A percentile compares a stretch with the other conserved stretches of the same genome.
phyloP scores from a whole-genome alignment of 2,797 vertebrate species.

The Zenarchopterus dispar region DNA sequence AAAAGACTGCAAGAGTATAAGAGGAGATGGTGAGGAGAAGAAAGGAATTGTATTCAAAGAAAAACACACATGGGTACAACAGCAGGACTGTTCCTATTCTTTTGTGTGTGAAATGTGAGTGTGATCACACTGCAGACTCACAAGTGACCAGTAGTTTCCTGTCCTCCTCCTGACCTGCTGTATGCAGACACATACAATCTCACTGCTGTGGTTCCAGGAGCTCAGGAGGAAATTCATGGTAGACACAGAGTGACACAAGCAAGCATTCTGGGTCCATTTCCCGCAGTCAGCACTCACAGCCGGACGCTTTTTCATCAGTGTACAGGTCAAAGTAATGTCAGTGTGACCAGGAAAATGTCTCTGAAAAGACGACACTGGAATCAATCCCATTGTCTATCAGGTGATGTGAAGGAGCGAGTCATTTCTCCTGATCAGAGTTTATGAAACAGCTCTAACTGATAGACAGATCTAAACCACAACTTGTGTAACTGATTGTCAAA shows the following conservation, averaged over 20 bases:
- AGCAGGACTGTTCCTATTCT: neutral
- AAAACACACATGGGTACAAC: conserved; percentile 10
- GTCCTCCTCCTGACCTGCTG: conserved; percentile 73
- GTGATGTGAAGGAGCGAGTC: conserved; percentile 36
- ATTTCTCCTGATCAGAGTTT: conserved; percentile 53
- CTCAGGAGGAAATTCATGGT: conserved; percentile 47
- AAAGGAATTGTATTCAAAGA: conserved; percentile 1
- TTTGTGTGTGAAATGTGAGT: conserved; percentile 11
- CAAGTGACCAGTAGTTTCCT: conserved; percentile 67
- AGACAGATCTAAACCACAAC: conserved; percentile 11
- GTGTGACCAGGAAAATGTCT: conserved; percentile 23
- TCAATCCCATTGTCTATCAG: conserved; percentile 45
- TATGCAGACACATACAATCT: conserved; percentile 43
- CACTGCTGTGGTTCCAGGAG: conserved; percentile 40
- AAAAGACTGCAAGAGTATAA: conserved; percentile 3
- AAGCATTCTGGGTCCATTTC: conserved; percentile 38
- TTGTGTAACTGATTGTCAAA: conserved; percentile 18
- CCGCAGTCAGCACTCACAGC: conserved; percentile 31
- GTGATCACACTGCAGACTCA: conserved; percentile 45
- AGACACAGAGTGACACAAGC: conserved; percentile 50
- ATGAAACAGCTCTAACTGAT: conserved; percentile 37
- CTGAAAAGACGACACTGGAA: conserved; percentile 22
- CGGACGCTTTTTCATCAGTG: conserved; percentile 38
- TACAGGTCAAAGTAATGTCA: conserved; percentile 31
- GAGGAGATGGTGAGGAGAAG: conserved; percentile 19